Evolutionary conservation across 2,888 invertebrate species (phyloP).

Genomic region (Drosophila prolongata): DNA sequence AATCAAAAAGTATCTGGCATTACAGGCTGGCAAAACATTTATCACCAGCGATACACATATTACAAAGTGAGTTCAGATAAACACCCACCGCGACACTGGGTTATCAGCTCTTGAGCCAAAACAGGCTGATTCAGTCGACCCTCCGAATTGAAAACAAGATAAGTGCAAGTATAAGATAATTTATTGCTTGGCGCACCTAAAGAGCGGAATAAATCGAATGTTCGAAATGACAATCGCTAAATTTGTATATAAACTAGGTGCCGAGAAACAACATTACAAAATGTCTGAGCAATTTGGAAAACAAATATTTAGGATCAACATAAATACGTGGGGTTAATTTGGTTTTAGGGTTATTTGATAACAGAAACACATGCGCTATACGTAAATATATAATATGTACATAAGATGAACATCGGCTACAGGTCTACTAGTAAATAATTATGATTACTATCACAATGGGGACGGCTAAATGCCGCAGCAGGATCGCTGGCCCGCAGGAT

Average conservation of each 20-base stretch:
- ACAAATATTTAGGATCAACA: slow-evolving; percentile 21
- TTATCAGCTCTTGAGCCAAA: background rate
- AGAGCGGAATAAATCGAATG: slow-evolving; percentile 16
- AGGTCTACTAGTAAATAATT: slow-evolving; percentile 62
- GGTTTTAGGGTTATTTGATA: slow-evolving; percentile 25
- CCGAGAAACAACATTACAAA: slow-evolving; percentile 18
- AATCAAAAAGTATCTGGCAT: no score
- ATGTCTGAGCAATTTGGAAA: slow-evolving; percentile 9
- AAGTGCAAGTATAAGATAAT: slow-evolving; percentile 29
- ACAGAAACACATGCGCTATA: slow-evolving; percentile 31
- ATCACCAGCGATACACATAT: background rate
- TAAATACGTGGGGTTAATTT: slow-evolving; percentile 15
- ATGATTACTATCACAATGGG: slow-evolving; percentile 66
- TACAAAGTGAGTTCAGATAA: background rate
- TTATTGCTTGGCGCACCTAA: slow-evolving; percentile 39
- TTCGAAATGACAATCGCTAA: slow-evolving; percentile 6
- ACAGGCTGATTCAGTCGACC: slow-evolving; percentile 3
- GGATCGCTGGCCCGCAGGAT: slow-evolving; percentile 53
- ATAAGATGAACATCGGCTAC: slow-evolving; percentile 58
- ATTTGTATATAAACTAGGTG: slow-evolving; percentile 17
- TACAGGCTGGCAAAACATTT: no score
- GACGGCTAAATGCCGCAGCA: slow-evolving; percentile 69
- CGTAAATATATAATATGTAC: slow-evolving; percentile 16
- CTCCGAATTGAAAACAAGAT: slow-evolving; percentile 5
- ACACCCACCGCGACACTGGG: background rate